These are phyloP conservation scores for Rotaria macrura DNA, from an alignment of 2,888 invertebrate genomes.

Conservation along the genomic window DNA sequence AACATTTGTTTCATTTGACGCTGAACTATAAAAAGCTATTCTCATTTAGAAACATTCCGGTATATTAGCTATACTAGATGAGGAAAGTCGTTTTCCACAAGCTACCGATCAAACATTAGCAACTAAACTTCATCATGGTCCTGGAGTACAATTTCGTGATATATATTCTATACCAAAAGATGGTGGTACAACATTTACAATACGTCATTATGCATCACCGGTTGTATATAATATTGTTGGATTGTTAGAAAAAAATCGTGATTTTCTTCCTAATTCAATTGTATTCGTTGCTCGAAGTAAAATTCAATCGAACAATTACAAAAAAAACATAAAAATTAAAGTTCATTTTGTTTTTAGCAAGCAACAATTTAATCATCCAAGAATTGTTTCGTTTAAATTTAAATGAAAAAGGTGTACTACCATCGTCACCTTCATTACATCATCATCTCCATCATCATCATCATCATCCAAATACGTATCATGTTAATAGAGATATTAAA, in stretches of 20 bases:
- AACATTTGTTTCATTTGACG: too few relatives aligned
- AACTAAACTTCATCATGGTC: slow-evolving; percentile 42
- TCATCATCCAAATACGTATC: neutral
- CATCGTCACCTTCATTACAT: slow-evolving; percentile 16
- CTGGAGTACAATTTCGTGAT: slow-evolving; percentile 37
- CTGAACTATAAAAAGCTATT: neutral
- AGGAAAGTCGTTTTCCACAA: slow-evolving; percentile 59
- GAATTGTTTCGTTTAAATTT: slow-evolving; percentile 30
- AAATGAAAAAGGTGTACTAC: slow-evolving; percentile 28
- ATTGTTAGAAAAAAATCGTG: slow-evolving; percentile 48
- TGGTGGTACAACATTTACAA: slow-evolving; percentile 39
- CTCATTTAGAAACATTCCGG: slow-evolving; percentile 61
- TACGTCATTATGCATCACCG: slow-evolving; percentile 40
- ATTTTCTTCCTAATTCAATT: slow-evolving; percentile 44
- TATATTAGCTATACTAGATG: slow-evolving; percentile 72
- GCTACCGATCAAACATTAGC: slow-evolving; percentile 43
- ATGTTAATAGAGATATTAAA: neutral
- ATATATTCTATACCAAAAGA: slow-evolving; percentile 39
- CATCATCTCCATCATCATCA: neutral
- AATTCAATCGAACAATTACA: too few relatives aligned
- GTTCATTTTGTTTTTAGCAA: too few relatives aligned
- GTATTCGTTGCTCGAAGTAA: slow-evolving; percentile 42
- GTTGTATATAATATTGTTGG: slow-evolving; percentile 39
- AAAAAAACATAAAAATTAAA: too few relatives aligned
- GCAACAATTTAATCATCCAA: slow-evolving; percentile 29